phyloP scores from a whole-genome alignment of 2,113 vertebrate genomes.

The Bothrops jararaca region DNA sequence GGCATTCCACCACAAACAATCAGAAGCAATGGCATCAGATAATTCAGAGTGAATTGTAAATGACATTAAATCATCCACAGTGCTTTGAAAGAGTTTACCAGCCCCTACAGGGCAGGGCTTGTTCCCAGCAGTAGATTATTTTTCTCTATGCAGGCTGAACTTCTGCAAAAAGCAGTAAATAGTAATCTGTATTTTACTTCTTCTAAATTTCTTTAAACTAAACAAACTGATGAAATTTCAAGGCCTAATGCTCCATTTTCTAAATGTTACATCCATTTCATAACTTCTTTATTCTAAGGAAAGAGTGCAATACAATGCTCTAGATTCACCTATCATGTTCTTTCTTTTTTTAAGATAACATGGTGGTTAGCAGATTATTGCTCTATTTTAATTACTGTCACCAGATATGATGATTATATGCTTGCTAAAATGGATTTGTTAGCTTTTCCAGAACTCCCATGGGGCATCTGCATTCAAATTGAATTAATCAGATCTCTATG shows the following conservation, averaged over 20 bases:
- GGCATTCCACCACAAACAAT: not conserved
- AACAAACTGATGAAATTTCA: not conserved
- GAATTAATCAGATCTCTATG: slow-evolving; percentile 9
- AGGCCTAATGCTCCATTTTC: not conserved
- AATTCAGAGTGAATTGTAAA: not conserved
- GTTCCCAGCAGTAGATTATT: not conserved
- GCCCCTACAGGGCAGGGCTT: not conserved
- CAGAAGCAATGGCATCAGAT: not conserved
- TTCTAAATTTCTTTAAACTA: not conserved
- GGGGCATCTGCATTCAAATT: slow-evolving; percentile 9
- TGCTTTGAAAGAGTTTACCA: not conserved
- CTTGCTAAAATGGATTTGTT: slow-evolving; percentile 3
- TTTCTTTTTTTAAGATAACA: not conserved
- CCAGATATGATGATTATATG: not conserved
- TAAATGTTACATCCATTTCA: not conserved
- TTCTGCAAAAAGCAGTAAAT: not conserved
- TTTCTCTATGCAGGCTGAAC: not conserved
- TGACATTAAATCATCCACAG: not conserved
- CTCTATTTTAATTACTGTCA: not conserved
- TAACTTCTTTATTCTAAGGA: not conserved
- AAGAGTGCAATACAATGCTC: not conserved
- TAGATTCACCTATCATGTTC: not conserved
- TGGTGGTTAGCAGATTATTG: not conserved
- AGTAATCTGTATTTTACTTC: not conserved
- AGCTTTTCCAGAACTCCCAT: slow-evolving; percentile 6